Evolutionary conservation across 2,888 invertebrate genomes (phyloP).

Genomic region (Sympetrum striolatum): DNA sequence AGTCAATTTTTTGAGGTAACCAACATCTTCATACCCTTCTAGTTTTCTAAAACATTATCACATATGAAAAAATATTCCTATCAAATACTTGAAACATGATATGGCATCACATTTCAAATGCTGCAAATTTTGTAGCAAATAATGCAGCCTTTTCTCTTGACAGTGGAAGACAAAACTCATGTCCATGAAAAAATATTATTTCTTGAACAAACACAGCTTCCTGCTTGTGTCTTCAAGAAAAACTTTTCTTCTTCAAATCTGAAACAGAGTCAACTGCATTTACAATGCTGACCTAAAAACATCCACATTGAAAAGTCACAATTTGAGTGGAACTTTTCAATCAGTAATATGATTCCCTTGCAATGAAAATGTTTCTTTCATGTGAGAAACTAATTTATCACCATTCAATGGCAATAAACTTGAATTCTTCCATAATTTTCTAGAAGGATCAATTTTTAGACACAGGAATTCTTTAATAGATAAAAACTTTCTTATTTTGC

Average conservation of each 20-base stretch:
- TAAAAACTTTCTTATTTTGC: slow-evolving; percentile 28
- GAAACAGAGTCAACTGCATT: background rate
- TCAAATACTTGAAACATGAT: slow-evolving; percentile 40
- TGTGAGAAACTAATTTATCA: slow-evolving; percentile 9
- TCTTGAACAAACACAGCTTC: background rate
- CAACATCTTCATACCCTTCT: background rate
- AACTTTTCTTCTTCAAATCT: background rate
- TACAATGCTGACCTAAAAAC: background rate
- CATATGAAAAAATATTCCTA: slow-evolving; percentile 43
- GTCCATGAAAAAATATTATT: slow-evolving; percentile 34
- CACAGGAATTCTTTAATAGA: background rate
- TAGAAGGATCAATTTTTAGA: background rate
- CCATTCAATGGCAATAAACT: slow-evolving; percentile 15
- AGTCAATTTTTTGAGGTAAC: slow-evolving; percentile 33
- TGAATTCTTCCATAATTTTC: background rate
- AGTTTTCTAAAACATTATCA: slow-evolving; percentile 39
- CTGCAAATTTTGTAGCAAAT: background rate
- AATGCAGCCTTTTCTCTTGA: slow-evolving; percentile 9
- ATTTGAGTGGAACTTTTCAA: background rate
- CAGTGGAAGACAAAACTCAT: slow-evolving; percentile 33
- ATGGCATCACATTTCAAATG: slow-evolving; percentile 30
- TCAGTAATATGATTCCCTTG: background rate
- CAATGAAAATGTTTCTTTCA: background rate
- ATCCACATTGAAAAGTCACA: background rate
- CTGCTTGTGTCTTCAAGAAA: slow-evolving; percentile 4